Base-by-base conservation (phyloP, 1,140 invertebrate species). In the Cephus cinctus region DNA sequence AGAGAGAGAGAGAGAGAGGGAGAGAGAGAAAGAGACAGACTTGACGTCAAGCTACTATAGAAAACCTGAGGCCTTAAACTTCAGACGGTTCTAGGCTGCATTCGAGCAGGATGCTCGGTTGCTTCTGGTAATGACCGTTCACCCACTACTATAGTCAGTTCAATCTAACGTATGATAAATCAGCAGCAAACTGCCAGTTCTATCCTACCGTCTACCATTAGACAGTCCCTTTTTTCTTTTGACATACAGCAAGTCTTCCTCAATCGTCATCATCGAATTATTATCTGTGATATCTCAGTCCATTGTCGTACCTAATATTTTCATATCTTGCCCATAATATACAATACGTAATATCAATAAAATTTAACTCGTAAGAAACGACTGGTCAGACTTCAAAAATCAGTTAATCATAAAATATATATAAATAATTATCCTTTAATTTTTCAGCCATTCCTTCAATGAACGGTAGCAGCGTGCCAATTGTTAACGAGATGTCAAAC, bases 401-500 rank as follows among this genome's bases (percentile, higher is more conserved):
- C n/a, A n/a, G n/a, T n/a, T n/a, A n/a, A n/a, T n/a, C n/a, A n/a
- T n/a, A n/a, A n/a, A n/a, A n/a, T n/a, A n/a, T n/a, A n/a, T n/a
- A n/a, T n/a, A n/a, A n/a, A n/a, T n/a, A n/a, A n/a, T n/a, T n/a
- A n/a, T n/a, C n/a, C n/a, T n/a, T n/a, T n/a, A n/a, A n/a, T n/a
- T n/a, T n/a, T 69, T 40, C 59, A 73, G 72, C 47, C 35, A n/a
- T 47, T 19, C 52, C 42, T 30, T 49, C 54, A 56, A 73, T 75
- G 70, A 74, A 73, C 35, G 25, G 54, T 31, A 72, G 56, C 50
- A 53, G 43, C 11, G 46, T 23, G 32, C 51, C 47, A 47, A 47
- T 56, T 12, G 40, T 59, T 46, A 62, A 57, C 51, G 63, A 57
- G 52, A 75, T 76, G 73, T 71, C 73, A 12, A 75, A 73, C 56